Evolutionary conservation across 1,140 invertebrate genomes (phyloP).

Genomic region (Scaptodrosophila lebanonensis): DNA sequence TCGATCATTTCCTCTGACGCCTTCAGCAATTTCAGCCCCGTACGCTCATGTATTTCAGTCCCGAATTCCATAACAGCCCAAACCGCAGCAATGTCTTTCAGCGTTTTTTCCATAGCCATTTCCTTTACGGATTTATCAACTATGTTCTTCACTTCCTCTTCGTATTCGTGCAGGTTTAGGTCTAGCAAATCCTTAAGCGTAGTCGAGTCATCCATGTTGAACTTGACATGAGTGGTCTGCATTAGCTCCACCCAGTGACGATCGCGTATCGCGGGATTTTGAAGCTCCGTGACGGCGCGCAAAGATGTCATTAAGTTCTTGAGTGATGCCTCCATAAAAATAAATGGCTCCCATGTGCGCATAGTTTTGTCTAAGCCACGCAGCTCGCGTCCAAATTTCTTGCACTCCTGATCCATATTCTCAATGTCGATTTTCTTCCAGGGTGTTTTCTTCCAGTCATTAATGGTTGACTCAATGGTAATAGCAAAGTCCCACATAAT

Average conservation of each 20-base stretch:
- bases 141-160: slow-evolving; percentile 96
- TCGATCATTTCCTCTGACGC: slow-evolving; percentile 93
- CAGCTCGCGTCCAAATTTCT: slow-evolving; percentile 91
- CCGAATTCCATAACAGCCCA: slow-evolving; percentile 92
- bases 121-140: slow-evolving; percentile 98
- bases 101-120: slow-evolving; percentile 92
- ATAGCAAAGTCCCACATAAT: slow-evolving; percentile 94
- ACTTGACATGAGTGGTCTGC: slow-evolving; percentile 90
- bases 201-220: slow-evolving; percentile 85
- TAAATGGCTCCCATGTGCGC: slow-evolving; percentile 84
- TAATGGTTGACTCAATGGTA: slow-evolving; percentile 87
- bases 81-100: slow-evolving; percentile 87
- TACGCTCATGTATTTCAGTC: slow-evolving; percentile 88
- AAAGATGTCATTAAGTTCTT: slow-evolving; percentile 92
- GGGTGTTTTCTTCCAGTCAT: slow-evolving; percentile 93
- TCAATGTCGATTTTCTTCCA: slow-evolving; percentile 97
- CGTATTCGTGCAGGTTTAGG: slow-evolving; percentile 92
- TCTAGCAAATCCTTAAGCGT: slow-evolving; percentile 92
- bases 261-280: slow-evolving; percentile 94
- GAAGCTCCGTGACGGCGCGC: slow-evolving; percentile 92
- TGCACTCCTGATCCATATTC: slow-evolving; percentile 95
- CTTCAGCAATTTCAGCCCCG: slow-evolving; percentile 86
- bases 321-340: slow-evolving; percentile 84
- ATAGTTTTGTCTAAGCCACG: slow-evolving; percentile 92
- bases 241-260: slow-evolving; percentile 96